A percentile compares a stretch with the other conserved stretches of the same genome.
Evolutionary conservation across 2,113 vertebrate species (phyloP).

Genomic region (Vicugna pacos): DNA sequence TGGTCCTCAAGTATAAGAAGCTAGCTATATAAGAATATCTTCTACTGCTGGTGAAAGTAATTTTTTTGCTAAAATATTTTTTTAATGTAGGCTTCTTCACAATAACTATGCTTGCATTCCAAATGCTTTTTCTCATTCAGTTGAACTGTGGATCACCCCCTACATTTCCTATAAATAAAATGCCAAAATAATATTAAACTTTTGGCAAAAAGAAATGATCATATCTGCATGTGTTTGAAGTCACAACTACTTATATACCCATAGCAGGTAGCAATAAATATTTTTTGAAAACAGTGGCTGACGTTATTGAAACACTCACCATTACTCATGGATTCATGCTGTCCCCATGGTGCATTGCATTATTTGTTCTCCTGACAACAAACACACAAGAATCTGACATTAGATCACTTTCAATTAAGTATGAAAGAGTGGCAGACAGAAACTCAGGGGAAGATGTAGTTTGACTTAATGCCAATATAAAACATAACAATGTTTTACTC

Average conservation of each 20-base stretch:
- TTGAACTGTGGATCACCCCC: background rate
- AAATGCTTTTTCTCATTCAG: background rate
- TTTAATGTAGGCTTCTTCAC: background rate
- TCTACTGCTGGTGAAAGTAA: background rate
- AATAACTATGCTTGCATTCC: background rate
- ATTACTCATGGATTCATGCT: constrained; percentile 64
- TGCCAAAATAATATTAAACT: background rate
- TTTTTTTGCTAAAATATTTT: background rate
- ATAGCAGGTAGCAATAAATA: constrained; percentile 66
- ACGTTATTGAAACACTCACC: constrained; percentile 45
- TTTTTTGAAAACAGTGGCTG: constrained; percentile 59
- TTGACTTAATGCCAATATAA: constrained; percentile 70
- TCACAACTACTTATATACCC: constrained; percentile 32
- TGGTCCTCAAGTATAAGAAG: background rate
- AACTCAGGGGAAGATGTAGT: constrained; percentile 79
- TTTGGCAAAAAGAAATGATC: constrained; percentile 45
- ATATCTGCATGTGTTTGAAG: background rate
- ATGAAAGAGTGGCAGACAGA: constrained; percentile 74
- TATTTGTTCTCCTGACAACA: constrained; percentile 84
- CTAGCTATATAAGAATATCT: background rate
- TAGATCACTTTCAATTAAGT: constrained; percentile 85
- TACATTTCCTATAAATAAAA: constrained; percentile 35
- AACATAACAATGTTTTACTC: constrained; percentile 24
- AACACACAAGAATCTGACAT: constrained; percentile 79
- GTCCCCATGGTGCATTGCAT: constrained; percentile 41